Evolutionary conservation across 1,140 invertebrate species (phyloP).

Genomic region (Aculops lycopersici): DNA sequence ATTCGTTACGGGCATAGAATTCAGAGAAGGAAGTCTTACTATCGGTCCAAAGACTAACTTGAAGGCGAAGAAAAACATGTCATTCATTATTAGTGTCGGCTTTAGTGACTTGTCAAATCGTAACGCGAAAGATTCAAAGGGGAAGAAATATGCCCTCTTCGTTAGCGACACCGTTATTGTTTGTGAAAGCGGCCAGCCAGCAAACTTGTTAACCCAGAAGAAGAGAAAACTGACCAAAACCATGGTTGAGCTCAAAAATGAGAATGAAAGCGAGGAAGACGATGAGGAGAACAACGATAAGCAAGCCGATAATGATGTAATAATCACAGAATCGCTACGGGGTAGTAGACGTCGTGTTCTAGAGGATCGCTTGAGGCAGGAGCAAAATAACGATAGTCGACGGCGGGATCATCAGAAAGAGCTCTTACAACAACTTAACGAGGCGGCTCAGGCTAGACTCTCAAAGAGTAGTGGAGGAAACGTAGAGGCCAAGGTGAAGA

Average conservation of each 20-base stretch:
- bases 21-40: conserved; percentile 64
- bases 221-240: conserved; percentile 80
- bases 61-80: conserved; percentile 60
- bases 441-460: conserved; percentile 57
- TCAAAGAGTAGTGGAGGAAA: conserved; percentile 41
- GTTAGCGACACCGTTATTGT: conserved; percentile 85
- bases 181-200: conserved; percentile 50
- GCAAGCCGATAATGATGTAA: conserved; percentile 28
- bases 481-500: conserved; percentile 53
- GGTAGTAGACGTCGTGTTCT: conserved; percentile 1
- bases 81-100: conserved; percentile 82
- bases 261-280: conserved; percentile 29
- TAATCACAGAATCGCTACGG: conserved; percentile 33
- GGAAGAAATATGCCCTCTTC: conserved; percentile 71
- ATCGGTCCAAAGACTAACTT: conserved; percentile 59
- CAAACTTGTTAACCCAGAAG: conserved; percentile 52
- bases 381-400: conserved; percentile 84
- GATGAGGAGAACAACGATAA: conserved; percentile 35
- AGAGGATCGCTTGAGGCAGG: conserved; percentile 22
- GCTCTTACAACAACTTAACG: conserved; percentile 56
- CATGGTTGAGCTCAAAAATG: conserved; percentile 64
- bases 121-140: conserved; percentile 37
- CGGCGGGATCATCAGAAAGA: conserved; percentile 85
- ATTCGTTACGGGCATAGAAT: conserved; percentile 91
- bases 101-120: conserved; percentile 54